These are phyloP conservation scores for Zophobas morio DNA, from an alignment of 1,140 invertebrate species.

Conservation along the genomic window DNA sequence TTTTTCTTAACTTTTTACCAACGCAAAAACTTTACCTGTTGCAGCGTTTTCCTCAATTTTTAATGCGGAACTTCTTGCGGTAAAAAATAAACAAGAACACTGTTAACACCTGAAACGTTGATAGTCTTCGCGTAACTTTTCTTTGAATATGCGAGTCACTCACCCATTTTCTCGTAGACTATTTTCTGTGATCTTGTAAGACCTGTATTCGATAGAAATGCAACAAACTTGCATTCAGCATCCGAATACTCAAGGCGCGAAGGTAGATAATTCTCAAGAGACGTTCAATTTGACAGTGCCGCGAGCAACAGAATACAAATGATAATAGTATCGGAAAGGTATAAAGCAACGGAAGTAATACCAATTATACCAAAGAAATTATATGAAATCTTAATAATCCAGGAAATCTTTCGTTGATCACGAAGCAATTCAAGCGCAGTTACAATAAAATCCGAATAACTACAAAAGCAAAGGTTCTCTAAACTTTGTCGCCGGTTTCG, in stretches of 20 bases:
- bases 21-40: too few relatives aligned
- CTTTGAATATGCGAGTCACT: constrained; percentile 5
- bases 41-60: too few relatives aligned
- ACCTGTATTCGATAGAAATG: constrained; percentile 26
- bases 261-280: background rate
- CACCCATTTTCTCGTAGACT: too few relatives aligned
- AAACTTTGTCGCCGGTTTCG: constrained; percentile 16
- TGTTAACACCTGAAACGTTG: background rate
- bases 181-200: constrained; percentile 23
- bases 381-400: constrained; percentile 10
- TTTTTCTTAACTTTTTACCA: too few relatives aligned
- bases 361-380: constrained; percentile 8
- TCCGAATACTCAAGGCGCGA: background rate
- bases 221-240: constrained; percentile 11
- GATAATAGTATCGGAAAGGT: background rate
- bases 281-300: background rate
- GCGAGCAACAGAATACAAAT: background rate
- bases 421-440: background rate
- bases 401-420: background rate
- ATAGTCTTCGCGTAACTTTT: constrained; percentile 6
- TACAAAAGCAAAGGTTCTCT: constrained; percentile 1
- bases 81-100: too few relatives aligned
- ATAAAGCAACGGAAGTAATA: background rate
- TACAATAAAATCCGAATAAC: constrained; percentile 38
- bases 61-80: too few relatives aligned